phyloP scores from a whole-genome alignment of 2,888 invertebrate genomes.

The Automeris io region DNA sequence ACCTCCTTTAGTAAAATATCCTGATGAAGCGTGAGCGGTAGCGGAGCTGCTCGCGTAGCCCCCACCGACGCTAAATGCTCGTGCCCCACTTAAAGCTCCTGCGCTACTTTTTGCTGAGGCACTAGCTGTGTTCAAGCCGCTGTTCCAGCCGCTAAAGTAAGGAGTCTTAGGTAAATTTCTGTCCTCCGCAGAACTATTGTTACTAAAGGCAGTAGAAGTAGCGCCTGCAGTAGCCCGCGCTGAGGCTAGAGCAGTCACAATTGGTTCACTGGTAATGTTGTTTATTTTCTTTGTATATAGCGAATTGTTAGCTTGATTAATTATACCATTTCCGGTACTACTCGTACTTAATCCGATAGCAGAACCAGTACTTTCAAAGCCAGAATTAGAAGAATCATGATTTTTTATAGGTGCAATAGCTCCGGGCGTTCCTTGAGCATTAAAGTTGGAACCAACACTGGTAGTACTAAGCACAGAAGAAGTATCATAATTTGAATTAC shows the following conservation, averaged over 20 bases:
- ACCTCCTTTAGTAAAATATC: slow-evolving; percentile 57
- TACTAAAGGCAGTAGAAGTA: slow-evolving; percentile 24
- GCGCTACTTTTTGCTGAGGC: slow-evolving; percentile 39
- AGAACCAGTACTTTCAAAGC: not conserved
- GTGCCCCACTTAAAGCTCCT: slow-evolving; percentile 25
- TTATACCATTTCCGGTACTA: slow-evolving; percentile 6
- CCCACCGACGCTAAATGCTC: slow-evolving; percentile 28
- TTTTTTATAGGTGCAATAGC: not conserved
- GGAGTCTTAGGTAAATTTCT: slow-evolving; percentile 5
- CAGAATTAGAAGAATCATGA: not conserved
- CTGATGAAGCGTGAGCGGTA: slow-evolving; percentile 50
- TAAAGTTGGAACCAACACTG: not conserved
- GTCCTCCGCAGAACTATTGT: slow-evolving; percentile 16
- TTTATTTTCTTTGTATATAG: not conserved
- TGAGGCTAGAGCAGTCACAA: slow-evolving; percentile 20
- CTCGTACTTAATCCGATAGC: not conserved
- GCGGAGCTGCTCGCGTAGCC: slow-evolving; percentile 55
- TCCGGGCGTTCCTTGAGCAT: not conserved
- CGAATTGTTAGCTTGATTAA: not conserved
- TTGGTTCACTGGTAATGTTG: not conserved
- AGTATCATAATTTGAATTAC: slow-evolving; percentile 8
- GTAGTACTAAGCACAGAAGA: not conserved
- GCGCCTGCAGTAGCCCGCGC: slow-evolving; percentile 29
- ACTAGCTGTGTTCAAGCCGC: not conserved
- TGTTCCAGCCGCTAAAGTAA: not conserved